Percentiles rank a stretch among this genome's conserved stretches.
Evolutionary conservation across 2,797 vertebrate species (phyloP).

Genomic region (Pseudomugil gertrudae): DNA sequence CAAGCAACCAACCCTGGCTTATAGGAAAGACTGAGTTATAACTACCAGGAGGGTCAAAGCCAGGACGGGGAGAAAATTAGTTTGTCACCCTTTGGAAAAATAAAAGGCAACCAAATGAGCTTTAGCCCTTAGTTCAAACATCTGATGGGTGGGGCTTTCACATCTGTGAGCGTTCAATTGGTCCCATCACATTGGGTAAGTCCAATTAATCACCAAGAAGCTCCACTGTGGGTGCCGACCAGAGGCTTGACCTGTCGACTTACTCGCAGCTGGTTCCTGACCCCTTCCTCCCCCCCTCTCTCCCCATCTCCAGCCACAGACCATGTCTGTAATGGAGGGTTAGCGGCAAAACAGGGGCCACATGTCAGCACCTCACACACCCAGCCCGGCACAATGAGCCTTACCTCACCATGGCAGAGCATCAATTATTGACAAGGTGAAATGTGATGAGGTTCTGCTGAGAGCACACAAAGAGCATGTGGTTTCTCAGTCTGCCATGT

Average conservation of each 20-base stretch:
- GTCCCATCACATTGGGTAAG: constrained; percentile 49
- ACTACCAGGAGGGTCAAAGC: constrained; percentile 10
- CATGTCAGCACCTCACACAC: constrained; percentile 59
- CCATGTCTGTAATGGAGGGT: constrained; percentile 47
- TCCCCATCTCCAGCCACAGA: constrained; percentile 22
- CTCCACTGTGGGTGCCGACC: constrained; percentile 8
- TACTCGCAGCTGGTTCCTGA: constrained; percentile 69
- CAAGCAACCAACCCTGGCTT: constrained; percentile 49
- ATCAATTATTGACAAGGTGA: constrained; percentile 79
- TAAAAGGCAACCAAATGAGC: background rate
- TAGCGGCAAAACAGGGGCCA: constrained; percentile 66
- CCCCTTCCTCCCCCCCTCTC: too few species aligned
- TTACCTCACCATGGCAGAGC: constrained; percentile 67
- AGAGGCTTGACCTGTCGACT: constrained; percentile 39
- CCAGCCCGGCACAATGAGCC: constrained; percentile 55
- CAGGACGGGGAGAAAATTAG: constrained; percentile 3
- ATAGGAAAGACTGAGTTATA: constrained; percentile 33
- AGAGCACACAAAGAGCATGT: constrained; percentile 67
- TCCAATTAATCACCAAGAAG: constrained; percentile 62
- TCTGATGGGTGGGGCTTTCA: constrained; percentile 38
- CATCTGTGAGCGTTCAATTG: constrained; percentile 71
- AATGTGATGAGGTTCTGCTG: constrained; percentile 70
- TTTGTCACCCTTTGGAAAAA: background rate
- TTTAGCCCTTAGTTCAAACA: background rate
- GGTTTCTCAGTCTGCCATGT: constrained; percentile 27